Evolutionary conservation across 1,140 invertebrate genomes (phyloP).

Genomic region (Helicoverpa armigera): DNA sequence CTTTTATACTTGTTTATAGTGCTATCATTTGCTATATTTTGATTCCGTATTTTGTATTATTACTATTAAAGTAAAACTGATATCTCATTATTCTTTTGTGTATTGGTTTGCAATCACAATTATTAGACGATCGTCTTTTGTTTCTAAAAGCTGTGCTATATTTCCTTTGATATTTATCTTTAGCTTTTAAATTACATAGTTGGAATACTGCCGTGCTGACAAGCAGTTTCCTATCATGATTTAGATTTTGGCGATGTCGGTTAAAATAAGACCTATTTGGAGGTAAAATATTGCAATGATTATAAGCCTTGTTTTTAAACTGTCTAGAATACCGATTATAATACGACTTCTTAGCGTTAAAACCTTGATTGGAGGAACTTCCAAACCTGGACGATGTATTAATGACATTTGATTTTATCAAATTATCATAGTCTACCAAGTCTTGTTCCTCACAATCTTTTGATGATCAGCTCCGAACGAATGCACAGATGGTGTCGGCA

Average conservation of each 20-base stretch:
- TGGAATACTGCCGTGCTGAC: no score
- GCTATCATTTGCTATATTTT: not conserved
- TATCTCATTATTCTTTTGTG: not conserved
- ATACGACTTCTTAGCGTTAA: not conserved
- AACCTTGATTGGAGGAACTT: not conserved
- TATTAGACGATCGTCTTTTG: not conserved
- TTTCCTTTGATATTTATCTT: no score
- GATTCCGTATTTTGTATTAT: not conserved
- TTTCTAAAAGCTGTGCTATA: not conserved
- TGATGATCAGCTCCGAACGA: conserved; percentile 65
- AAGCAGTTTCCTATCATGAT: not conserved
- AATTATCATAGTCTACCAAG: not conserved
- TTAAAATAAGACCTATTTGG: not conserved
- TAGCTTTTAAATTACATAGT: no score
- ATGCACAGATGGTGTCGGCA: conserved; percentile 73
- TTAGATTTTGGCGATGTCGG: not conserved
- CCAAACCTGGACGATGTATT: not conserved
- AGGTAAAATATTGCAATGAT: not conserved
- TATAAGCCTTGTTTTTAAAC: not conserved
- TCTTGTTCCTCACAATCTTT: not conserved
- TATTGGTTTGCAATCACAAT: not conserved
- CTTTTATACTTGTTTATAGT: not conserved
- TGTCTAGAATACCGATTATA: conserved; percentile 3
- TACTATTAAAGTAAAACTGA: not conserved
- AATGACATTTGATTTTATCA: conserved; percentile 12